Evolutionary conservation across 1,140 invertebrate species (phyloP), one percentile per base, ranked within the genome.

Genomic region (Aphelenchoides besseyi): DNA sequence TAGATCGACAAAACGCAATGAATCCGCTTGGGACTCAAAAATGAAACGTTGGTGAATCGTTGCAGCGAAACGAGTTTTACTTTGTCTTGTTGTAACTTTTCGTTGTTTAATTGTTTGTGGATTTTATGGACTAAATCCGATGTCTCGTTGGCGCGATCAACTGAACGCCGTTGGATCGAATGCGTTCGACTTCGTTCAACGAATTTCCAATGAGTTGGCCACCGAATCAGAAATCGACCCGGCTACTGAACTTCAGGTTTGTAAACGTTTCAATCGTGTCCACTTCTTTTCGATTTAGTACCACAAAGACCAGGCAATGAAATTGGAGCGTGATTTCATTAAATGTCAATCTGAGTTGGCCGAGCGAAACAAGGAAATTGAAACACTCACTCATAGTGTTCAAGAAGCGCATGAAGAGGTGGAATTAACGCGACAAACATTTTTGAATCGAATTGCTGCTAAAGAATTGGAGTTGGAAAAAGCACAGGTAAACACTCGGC

Each of bases 141-240:
- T 61, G 59, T 61, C 59, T 28, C n/a, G 59, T n/a, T 61, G 59
- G 59, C 59, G 59, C n/a, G 30, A 61, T 61, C 59, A 61, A 61
- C 59, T 61, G 1, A 61, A 61, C 30, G 30, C n/a, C 30, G 59
- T 61, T 36, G 59, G 59, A 18, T 18, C n/a, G n/a, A 61, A 61
- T 61, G 59, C 59, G 16, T 61, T 61, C 59, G 59, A 61, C 33
- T 61, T 61, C 30, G 59, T 61, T 36, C 59, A 61, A 36, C 59
- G 59, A 29, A 61, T 61, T 2, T 61, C 59, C 59, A 29, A n/a
- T 26, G 59, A 61, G 30, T 36, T 61, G 59, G 59, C 59, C 2
- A 30, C 59, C 30, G 59, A 61, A 36, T 18, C 59, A n/a, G n/a
- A n/a, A 1, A 61, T 61, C 30, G 59, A 61, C 28, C 59, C 59